phyloP scores from a whole-genome alignment of 2,113 vertebrate species.

The Onychorhynchus coronatus region DNA sequence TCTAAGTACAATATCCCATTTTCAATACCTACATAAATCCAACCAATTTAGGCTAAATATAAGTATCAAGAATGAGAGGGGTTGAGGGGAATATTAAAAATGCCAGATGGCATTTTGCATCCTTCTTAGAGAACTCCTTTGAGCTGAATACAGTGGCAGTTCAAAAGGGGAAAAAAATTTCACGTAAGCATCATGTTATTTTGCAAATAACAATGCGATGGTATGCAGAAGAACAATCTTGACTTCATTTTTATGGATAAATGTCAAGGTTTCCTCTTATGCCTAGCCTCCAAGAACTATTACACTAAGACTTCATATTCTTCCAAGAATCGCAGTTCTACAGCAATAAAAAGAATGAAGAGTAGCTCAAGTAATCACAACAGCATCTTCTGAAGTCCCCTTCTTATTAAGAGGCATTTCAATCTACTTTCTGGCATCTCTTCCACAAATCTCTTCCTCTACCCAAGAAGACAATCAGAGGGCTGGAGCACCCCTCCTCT shows the following conservation, averaged over 20 bases:
- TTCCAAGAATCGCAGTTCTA: background rate
- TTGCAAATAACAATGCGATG: background rate
- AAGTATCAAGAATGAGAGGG: background rate
- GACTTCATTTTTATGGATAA: background rate
- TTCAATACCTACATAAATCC: background rate
- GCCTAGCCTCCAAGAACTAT: background rate
- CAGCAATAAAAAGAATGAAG: background rate
- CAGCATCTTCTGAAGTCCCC: background rate
- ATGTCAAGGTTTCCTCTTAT: background rate
- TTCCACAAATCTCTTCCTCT: background rate
- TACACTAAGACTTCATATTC: background rate
- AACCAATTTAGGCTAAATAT: background rate
- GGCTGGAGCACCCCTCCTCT: background rate
- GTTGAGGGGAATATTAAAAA: rapidly evolving
- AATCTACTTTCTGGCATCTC: background rate
- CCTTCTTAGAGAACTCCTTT: background rate
- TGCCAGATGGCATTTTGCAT: background rate
- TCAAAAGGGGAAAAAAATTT: background rate
- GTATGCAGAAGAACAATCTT: background rate
- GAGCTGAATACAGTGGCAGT: background rate
- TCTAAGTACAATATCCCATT: background rate
- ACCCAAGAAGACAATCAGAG: background rate
- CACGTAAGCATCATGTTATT: background rate
- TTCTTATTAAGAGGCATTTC: background rate
- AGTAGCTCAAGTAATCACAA: background rate